Conservation (phyloP, 2,113 vertebrate species). For the Atlantisia rogersi region DNA sequence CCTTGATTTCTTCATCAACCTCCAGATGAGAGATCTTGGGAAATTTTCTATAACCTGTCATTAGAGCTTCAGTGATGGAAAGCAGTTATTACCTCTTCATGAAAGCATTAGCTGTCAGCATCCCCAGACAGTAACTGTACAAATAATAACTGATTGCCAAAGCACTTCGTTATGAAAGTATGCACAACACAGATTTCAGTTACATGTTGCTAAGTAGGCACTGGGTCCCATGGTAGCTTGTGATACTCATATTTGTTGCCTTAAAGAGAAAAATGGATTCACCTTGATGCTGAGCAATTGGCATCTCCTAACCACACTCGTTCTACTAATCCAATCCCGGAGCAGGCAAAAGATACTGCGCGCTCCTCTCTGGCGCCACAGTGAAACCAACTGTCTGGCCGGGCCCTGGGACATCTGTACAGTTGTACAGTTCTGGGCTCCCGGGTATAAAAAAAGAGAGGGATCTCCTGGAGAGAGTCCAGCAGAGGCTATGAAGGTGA, state of each 20-base stretch:
- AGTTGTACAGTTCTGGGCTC: no score
- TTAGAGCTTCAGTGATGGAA: neutral
- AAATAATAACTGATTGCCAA: neutral
- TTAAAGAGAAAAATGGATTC: neutral
- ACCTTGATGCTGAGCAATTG: neutral
- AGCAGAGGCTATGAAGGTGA: no score
- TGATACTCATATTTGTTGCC: neutral
- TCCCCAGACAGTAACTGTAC: neutral
- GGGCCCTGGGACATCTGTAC: neutral
- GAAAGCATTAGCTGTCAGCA: neutral
- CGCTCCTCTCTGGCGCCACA: neutral
- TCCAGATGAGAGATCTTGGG: neutral
- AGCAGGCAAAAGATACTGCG: rapidly evolving
- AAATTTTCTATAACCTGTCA: neutral
- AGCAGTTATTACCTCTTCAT: neutral
- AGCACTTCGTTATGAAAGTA: neutral
- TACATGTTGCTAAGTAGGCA: neutral
- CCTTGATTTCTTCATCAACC: neutral
- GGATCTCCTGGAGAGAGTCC: no score
- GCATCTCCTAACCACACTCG: neutral
- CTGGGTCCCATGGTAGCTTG: neutral
- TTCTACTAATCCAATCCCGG: rapidly evolving
- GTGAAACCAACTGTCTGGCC: neutral
- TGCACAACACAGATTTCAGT: neutral
- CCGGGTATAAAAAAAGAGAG: no score